A percentile compares a stretch with the other conserved stretches of the same genome.
phyloP scores from a whole-genome alignment of 2,888 invertebrate genomes.

The Pheosia gnoma region DNA sequence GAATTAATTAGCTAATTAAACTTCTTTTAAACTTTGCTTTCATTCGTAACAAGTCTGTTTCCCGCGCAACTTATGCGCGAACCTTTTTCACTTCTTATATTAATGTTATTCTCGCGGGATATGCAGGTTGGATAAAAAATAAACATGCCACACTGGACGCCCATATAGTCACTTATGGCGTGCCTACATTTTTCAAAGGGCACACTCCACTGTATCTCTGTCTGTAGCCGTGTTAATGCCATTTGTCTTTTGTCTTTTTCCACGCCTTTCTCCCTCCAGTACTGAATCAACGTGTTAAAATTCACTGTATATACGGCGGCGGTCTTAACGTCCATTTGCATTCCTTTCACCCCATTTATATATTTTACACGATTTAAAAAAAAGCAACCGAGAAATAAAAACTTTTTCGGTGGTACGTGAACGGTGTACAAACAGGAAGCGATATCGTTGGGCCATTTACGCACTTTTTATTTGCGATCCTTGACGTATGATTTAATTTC shows the following conservation, averaged over 20 bases:
- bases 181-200: conserved; percentile 46
- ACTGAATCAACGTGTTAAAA: conserved; percentile 57
- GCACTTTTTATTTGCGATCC: conserved; percentile 33
- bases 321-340: conserved; percentile 58
- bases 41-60: neutral
- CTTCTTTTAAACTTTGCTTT: conserved; percentile 1
- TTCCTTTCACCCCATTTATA: conserved; percentile 53
- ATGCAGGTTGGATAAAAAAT: conserved; percentile 31
- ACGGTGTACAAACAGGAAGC: conserved; percentile 36
- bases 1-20: conserved; percentile 1
- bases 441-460: conserved; percentile 26
- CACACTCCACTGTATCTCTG: conserved; percentile 53
- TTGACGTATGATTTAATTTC: conserved; percentile 46
- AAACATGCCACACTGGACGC: conserved; percentile 21
- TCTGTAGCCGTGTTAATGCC: conserved; percentile 47
- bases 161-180: conserved; percentile 40
- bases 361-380: conserved; percentile 41
- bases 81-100: conserved; percentile 24
- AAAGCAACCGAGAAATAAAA: conserved; percentile 35
- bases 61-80: conserved; percentile 4
- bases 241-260: conserved; percentile 65
- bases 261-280: conserved; percentile 38
- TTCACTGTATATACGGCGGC: conserved; percentile 48
- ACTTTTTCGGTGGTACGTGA: conserved; percentile 27
- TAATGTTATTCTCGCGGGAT: conserved; percentile 23